Evolutionary conservation across 2,888 invertebrate species (phyloP).

Genomic region (Calephelis perditalis): DNA sequence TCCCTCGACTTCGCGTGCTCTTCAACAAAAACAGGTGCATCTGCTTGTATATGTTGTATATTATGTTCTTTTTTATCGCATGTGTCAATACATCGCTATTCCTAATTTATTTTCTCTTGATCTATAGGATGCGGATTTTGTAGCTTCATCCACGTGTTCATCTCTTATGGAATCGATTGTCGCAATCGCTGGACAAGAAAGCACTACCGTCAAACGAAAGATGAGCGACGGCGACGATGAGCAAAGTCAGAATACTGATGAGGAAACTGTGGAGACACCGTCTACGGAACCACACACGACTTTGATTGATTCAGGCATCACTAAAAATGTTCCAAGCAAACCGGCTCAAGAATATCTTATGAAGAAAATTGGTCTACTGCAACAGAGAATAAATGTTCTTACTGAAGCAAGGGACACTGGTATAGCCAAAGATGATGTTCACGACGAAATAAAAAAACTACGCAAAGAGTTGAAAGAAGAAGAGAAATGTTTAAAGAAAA

Average conservation of each 20-base stretch:
- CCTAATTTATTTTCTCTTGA: conserved; percentile 21
- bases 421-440: conserved; percentile 25
- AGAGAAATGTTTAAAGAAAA: conserved; percentile 27
- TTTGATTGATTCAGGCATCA: conserved; percentile 27
- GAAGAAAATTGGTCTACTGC: conserved; percentile 24
- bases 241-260: conserved; percentile 19
- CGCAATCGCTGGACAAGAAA: conserved; percentile 25
- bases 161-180: conserved; percentile 16
- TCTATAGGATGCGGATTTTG: conserved; percentile 24
- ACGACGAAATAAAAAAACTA: conserved; percentile 26
- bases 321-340: conserved; percentile 26
- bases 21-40: conserved; percentile 17
- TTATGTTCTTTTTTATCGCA: conserved; percentile 16
- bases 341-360: conserved; percentile 22
- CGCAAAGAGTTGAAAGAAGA: conserved; percentile 27
- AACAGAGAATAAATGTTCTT: conserved; percentile 28
- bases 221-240: conserved; percentile 24
- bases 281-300: conserved; percentile 23
- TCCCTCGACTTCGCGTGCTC: conserved; percentile 15
- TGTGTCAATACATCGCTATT: conserved; percentile 15
- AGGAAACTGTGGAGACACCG: conserved; percentile 24
- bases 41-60: conserved; percentile 16
- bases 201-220: conserved; percentile 23
- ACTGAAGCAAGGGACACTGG: conserved; percentile 23
- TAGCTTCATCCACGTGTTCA: conserved; percentile 18